phyloP scores from a whole-genome alignment of 2,113 vertebrate genomes.

The Sciurus niger region DNA sequence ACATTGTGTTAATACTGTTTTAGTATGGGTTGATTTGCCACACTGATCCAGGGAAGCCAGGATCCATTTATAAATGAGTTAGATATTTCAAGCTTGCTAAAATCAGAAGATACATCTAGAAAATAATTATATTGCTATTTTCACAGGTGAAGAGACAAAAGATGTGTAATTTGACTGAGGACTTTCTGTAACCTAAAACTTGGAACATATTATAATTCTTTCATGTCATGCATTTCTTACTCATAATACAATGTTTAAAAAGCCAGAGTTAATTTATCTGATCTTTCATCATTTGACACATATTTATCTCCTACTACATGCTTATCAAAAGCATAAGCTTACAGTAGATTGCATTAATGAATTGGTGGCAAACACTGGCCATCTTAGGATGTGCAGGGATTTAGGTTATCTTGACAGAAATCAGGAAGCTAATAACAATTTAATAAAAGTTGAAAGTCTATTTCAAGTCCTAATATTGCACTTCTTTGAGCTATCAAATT shows the following conservation, averaged over 20 bases:
- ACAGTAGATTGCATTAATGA: background rate
- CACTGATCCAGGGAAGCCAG: background rate
- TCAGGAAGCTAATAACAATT: background rate
- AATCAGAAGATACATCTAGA: background rate
- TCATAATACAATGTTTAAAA: conserved; percentile 5
- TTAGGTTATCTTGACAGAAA: conserved; percentile 25
- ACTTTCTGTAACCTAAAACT: background rate
- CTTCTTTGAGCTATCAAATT: background rate
- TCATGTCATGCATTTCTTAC: background rate
- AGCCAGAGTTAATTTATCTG: background rate
- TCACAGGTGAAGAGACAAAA: conserved; percentile 19
- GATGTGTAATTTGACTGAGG: background rate
- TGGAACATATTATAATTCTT: conserved; percentile 34
- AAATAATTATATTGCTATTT: background rate
- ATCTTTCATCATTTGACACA: background rate
- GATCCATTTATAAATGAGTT: background rate
- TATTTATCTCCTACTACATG: background rate
- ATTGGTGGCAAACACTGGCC: background rate
- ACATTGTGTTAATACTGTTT: conserved; percentile 63
- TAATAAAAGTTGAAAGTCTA: conserved; percentile 22
- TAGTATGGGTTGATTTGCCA: conserved; percentile 42
- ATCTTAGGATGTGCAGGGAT: background rate
- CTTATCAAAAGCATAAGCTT: background rate
- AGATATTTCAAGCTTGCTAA: conserved; percentile 4
- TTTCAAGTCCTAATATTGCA: conserved; percentile 29